Conservation (phyloP, 2,797 vertebrate genomes). For the Glossophaga mutica region DNA sequence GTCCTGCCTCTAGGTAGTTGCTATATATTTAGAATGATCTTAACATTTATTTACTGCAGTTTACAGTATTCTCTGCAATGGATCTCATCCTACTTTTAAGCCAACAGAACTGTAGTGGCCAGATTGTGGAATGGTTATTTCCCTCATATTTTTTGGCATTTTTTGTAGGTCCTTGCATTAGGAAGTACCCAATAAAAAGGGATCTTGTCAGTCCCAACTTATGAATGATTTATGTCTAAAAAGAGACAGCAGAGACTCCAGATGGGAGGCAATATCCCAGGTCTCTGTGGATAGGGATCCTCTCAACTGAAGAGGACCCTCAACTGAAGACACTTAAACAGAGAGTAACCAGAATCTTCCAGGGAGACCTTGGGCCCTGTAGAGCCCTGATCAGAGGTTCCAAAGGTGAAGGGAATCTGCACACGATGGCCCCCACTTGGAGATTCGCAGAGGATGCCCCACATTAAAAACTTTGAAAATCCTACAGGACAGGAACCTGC, state of each 20-base stretch:
- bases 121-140: neutral
- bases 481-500: neutral
- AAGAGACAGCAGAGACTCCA: neutral
- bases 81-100: neutral
- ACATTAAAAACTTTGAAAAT: neutral
- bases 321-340: neutral
- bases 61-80: neutral
- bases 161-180: neutral
- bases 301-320: rapidly evolving
- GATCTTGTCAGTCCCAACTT: neutral
- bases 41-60: neutral
- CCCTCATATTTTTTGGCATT: neutral
- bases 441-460: neutral
- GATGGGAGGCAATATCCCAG: neutral
- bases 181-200: neutral
- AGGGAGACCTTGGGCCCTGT: neutral
- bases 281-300: neutral
- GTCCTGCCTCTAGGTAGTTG: neutral
- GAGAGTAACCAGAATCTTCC: neutral
- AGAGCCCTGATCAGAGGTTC: neutral
- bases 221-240: neutral
- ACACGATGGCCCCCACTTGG: neutral
- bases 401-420: neutral
- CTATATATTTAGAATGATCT: neutral
- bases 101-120: neutral